Evolutionary conservation across 2,888 invertebrate species (phyloP).

Genomic region (Gastrophysa polygoni): DNA sequence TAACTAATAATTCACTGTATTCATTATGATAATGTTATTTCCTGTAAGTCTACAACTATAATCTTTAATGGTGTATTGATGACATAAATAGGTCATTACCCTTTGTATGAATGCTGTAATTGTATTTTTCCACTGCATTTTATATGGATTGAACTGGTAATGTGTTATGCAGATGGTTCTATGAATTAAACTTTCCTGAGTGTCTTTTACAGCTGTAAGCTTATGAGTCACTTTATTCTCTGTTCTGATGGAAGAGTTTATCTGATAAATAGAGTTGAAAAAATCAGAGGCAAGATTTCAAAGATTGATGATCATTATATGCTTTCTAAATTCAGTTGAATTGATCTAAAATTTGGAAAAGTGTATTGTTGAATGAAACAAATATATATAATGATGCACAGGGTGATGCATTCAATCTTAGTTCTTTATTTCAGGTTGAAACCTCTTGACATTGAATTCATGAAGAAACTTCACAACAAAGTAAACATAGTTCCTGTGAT

Average conservation of each 20-base stretch:
- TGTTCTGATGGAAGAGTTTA: too few species aligned
- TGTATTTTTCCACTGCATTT: background rate
- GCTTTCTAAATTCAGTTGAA: too few species aligned
- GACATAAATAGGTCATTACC: background rate
- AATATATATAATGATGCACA: too few species aligned
- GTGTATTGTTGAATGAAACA: too few species aligned
- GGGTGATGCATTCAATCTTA: too few species aligned
- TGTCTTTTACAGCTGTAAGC: background rate
- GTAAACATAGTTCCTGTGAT: constrained; percentile 98
- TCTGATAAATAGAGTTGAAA: too few species aligned
- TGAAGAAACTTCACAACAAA: constrained; percentile 95
- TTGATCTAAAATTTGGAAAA: too few species aligned
- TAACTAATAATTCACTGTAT: too few species aligned
- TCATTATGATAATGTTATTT: background rate
- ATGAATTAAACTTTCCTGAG: too few species aligned
- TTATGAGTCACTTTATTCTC: background rate
- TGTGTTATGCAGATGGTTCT: background rate
- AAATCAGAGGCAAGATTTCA: too few species aligned
- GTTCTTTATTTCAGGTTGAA: constrained; percentile 78
- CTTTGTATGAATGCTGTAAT: background rate
- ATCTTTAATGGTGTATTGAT: background rate
- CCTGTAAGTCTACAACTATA: background rate
- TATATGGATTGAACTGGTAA: background rate
- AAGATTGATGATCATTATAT: too few species aligned
- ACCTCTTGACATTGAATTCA: constrained; percentile 92